phyloP scores from a whole-genome alignment of 2,888 invertebrate species.

The Calephelis perditalis region DNA sequence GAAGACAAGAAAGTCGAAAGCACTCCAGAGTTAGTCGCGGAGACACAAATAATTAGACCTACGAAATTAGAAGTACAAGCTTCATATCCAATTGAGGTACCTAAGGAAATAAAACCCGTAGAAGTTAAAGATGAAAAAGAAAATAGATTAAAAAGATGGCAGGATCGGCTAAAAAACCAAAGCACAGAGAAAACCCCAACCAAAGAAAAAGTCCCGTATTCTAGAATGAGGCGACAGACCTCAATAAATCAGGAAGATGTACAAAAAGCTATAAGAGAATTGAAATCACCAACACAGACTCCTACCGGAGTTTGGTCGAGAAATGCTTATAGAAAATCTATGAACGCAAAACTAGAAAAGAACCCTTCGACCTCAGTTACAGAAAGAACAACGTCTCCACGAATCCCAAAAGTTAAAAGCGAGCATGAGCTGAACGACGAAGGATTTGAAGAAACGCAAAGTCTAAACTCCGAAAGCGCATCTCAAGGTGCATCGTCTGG shows the following conservation, averaged over 20 bases:
- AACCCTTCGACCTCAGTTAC: constrained; percentile 32
- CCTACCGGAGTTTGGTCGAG: constrained; percentile 80
- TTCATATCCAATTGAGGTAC: constrained; percentile 65
- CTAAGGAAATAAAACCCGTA: constrained; percentile 56
- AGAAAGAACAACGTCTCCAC: constrained; percentile 61
- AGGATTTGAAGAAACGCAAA: constrained; percentile 94
- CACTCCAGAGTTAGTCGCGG: constrained; percentile 66
- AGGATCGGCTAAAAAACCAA: constrained; percentile 81
- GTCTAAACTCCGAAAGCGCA: constrained; percentile 90
- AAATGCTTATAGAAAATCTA: constrained; percentile 59
- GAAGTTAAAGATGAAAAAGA: constrained; percentile 76
- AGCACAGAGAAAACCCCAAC: constrained; percentile 65
- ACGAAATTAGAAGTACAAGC: constrained; percentile 72
- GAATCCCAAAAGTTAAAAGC: constrained; percentile 72
- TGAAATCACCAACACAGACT: constrained; percentile 80
- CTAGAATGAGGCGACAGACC: constrained; percentile 81
- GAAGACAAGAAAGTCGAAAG: constrained; percentile 73
- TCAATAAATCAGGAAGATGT: constrained; percentile 85
- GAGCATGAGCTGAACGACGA: constrained; percentile 90
- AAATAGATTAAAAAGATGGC: constrained; percentile 82
- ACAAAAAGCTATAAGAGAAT: constrained; percentile 81
- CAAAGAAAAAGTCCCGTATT: constrained; percentile 65
- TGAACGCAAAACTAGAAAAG: constrained; percentile 48
- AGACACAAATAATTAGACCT: constrained; percentile 73
- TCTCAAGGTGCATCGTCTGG: constrained; percentile 91